Percentiles rank a stretch among this genome's conserved stretches.
These are phyloP conservation scores for Lasioglossum calceatum DNA, from an alignment of 2,888 invertebrate species.

Conservation along the genomic window DNA sequence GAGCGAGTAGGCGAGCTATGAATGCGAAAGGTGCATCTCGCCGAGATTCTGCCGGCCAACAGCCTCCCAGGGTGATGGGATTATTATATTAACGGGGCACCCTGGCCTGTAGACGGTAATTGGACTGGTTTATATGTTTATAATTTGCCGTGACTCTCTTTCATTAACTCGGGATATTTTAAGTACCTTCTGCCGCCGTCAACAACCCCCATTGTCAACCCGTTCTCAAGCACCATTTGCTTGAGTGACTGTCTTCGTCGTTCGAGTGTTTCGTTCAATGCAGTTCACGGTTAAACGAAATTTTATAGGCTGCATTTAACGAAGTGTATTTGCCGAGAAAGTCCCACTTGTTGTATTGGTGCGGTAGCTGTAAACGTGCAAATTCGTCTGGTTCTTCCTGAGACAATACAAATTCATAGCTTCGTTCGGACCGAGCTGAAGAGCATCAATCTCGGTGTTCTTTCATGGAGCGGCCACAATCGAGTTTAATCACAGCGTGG, in stretches of 20 bases:
- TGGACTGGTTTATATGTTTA: background rate
- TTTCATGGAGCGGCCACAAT: background rate
- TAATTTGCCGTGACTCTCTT: background rate
- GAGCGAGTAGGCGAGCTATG: slow-evolving; percentile 39
- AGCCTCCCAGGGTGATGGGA: background rate
- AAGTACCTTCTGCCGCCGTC: background rate
- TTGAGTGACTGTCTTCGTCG: background rate
- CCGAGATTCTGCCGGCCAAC: background rate
- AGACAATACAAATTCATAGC: too few relatives aligned
- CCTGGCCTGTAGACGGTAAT: background rate
- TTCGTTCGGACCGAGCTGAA: background rate
- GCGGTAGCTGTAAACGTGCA: background rate
- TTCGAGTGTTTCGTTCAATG: background rate
- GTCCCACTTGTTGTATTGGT: background rate
- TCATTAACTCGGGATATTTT: background rate
- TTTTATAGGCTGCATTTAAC: background rate
- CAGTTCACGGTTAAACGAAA: background rate
- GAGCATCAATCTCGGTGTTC: background rate
- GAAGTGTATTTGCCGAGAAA: background rate
- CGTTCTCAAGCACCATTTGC: background rate
- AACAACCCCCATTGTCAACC: background rate
- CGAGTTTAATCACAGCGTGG: background rate
- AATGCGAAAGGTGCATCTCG: background rate
- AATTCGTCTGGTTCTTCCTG: background rate
- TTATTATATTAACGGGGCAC: background rate